These are phyloP conservation scores for Acrobasis suavella DNA, from an alignment of 2,888 invertebrate species.

Conservation along the genomic window DNA sequence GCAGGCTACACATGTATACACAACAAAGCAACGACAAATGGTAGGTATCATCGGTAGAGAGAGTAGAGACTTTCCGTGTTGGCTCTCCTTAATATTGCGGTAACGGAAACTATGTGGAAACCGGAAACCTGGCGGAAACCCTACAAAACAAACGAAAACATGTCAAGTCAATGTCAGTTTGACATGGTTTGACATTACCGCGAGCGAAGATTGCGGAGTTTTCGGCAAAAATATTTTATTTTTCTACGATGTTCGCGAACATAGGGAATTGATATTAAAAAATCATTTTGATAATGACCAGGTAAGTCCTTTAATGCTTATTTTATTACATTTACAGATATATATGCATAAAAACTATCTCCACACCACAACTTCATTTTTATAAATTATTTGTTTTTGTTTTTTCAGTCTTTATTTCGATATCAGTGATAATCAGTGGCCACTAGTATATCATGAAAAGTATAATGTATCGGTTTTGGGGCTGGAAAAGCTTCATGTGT, in stretches of 20 bases:
- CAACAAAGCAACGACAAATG: too few relatives aligned
- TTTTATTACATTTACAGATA: too few relatives aligned
- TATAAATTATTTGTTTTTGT: background rate
- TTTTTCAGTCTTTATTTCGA: conserved; percentile 75
- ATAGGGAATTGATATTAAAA: background rate
- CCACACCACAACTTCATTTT: background rate
- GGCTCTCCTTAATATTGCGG: background rate
- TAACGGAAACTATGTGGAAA: too few relatives aligned
- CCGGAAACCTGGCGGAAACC: background rate
- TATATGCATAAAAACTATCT: background rate
- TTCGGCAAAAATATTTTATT: background rate
- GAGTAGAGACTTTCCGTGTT: too few relatives aligned
- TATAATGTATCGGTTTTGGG: conserved; percentile 92
- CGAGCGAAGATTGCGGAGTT: conserved; percentile 2
- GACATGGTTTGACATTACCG: background rate
- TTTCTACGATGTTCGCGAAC: background rate
- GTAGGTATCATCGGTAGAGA: too few relatives aligned
- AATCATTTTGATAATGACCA: conserved; percentile 6
- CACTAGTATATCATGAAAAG: conserved; percentile 89
- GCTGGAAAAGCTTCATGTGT: conserved; percentile 92
- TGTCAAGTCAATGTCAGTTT: conserved; percentile 12
- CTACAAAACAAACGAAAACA: background rate
- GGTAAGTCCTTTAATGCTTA: background rate
- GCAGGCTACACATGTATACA: too few relatives aligned
- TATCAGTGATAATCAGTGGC: conserved; percentile 84